Conservation (phyloP, 2,113 vertebrate genomes). For the Henicopernis longicauda region DNA sequence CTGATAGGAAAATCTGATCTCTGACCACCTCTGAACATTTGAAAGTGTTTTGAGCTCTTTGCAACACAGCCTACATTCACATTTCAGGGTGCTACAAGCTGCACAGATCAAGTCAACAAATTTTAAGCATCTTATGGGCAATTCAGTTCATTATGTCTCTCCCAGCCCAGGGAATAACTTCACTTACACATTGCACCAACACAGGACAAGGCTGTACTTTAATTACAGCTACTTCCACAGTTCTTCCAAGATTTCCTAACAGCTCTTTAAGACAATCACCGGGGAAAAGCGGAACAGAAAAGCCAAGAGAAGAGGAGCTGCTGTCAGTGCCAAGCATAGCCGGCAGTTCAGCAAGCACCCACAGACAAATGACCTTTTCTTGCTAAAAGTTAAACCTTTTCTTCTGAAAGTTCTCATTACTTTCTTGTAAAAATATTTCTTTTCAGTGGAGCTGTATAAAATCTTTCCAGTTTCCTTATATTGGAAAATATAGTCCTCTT, state of each 20-base stretch:
- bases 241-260: background rate
- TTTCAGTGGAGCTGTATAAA: background rate
- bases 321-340: background rate
- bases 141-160: background rate
- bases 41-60: conserved; percentile 4
- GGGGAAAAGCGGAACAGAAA: background rate
- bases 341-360: background rate
- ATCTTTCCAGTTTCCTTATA: background rate
- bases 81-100: background rate
- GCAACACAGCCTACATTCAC: background rate
- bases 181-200: background rate
- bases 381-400: background rate
- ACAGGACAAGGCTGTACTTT: background rate
- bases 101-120: background rate
- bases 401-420: background rate
- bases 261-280: background rate
- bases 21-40: conserved; percentile 9
- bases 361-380: background rate
- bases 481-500: background rate
- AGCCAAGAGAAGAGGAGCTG: background rate
- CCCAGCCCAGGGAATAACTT: background rate
- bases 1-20: conserved; percentile 12
- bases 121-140: background rate
- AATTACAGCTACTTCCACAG: background rate
- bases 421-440: background rate